Evolutionary conservation across 2,888 invertebrate genomes (phyloP).

Genomic region (Pristionchus arcanus): DNA sequence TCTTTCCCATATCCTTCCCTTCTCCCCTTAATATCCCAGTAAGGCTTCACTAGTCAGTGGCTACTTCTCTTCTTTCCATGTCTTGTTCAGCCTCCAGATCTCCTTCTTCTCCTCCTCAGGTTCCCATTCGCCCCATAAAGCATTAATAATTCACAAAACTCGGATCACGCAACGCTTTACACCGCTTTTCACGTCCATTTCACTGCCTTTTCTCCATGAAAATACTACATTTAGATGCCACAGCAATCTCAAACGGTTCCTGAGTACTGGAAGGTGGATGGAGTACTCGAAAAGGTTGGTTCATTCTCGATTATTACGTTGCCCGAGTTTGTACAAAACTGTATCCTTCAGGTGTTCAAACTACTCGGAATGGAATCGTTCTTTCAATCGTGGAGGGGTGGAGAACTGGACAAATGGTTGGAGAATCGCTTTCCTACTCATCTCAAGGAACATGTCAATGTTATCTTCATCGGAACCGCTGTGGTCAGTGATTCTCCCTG

Average conservation of each 20-base stretch:
- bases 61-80: slow-evolving; percentile 7
- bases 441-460: slow-evolving; percentile 32
- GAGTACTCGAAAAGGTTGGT: not conserved
- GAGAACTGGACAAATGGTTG: slow-evolving; percentile 20
- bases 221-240: not conserved
- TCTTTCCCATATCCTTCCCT: not conserved
- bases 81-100: slow-evolving; percentile 43
- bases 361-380: slow-evolving; percentile 1
- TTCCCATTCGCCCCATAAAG: not conserved
- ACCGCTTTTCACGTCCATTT: not conserved
- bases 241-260: not conserved
- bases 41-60: slow-evolving; percentile 36
- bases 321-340: not conserved
- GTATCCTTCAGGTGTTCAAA: not conserved
- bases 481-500: not conserved
- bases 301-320: not conserved
- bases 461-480: slow-evolving; percentile 33
- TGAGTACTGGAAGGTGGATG: not conserved
- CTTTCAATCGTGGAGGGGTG: not conserved
- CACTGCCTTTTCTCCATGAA: not conserved
- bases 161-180: not conserved
- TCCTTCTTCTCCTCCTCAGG: slow-evolving; percentile 5
- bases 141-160: not conserved
- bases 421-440: slow-evolving; percentile 1
- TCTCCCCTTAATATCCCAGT: not conserved